Conservation (phyloP, 30 jellyfish, hydroid and myxozoan genomes). For the Cassiopea xamachana region DNA sequence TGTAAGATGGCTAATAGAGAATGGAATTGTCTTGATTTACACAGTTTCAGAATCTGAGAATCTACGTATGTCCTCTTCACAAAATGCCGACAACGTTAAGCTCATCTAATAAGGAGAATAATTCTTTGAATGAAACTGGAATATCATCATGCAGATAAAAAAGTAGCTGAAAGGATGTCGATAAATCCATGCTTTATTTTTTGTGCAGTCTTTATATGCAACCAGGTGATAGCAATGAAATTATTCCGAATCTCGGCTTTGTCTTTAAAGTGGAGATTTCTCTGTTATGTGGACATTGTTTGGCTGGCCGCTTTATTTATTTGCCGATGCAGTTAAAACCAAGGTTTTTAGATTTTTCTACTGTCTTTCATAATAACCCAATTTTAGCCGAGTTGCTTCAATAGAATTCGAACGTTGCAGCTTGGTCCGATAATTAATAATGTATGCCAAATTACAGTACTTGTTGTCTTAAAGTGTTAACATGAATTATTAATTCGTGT, state of each 20-base stretch:
- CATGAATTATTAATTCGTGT: constrained; percentile 17
- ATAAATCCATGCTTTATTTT: neutral
- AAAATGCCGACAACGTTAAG: too few relatives aligned
- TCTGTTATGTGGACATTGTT: neutral
- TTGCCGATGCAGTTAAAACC: neutral
- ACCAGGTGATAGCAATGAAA: neutral
- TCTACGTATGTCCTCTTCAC: too few relatives aligned
- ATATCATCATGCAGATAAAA: too few relatives aligned
- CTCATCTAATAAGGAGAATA: neutral
- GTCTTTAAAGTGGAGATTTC: neutral
- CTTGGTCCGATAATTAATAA: constrained; percentile 31
- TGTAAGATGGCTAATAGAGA: too few relatives aligned
- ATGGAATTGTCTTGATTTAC: too few relatives aligned
- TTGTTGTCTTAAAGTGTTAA: constrained; percentile 14
- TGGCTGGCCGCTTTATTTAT: neutral
- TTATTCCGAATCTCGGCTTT: neutral
- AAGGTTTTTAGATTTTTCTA: neutral
- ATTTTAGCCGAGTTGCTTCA: constrained; percentile 10
- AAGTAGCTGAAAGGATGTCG: neutral
- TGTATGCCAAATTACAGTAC: constrained; percentile 25
- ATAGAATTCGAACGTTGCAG: constrained; percentile 25
- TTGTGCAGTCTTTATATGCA: neutral
- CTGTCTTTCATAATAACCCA: neutral
- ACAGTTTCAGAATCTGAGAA: too few relatives aligned
- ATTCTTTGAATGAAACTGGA: neutral